phyloP scores from a whole-genome alignment of 2,113 vertebrate species.

The Ammodytes dubius region DNA sequence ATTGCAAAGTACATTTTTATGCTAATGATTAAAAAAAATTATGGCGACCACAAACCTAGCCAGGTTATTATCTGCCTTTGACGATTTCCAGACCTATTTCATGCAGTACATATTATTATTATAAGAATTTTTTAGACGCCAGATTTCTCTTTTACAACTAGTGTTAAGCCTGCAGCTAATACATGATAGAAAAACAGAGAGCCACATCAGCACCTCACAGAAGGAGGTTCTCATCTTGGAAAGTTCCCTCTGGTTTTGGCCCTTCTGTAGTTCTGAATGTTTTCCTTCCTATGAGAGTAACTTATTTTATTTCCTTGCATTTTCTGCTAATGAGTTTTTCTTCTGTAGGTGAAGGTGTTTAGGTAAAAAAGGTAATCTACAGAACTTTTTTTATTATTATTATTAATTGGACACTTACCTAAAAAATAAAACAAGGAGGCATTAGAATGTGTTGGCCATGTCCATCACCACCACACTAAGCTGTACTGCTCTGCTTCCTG shows the following conservation, averaged over 20 bases:
- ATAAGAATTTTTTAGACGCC: neutral
- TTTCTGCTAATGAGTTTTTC: neutral
- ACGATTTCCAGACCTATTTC: no score
- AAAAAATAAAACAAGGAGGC: neutral
- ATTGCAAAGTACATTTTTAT: neutral
- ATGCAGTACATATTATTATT: no score
- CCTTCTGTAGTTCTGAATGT: neutral
- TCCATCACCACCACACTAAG: neutral
- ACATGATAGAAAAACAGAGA: conserved; percentile 15
- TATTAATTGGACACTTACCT: no score
- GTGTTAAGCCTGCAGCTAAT: conserved; percentile 1
- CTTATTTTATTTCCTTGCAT: neutral
- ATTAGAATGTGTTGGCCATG: neutral
- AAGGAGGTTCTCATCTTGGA: conserved; percentile 1
- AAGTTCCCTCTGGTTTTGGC: neutral
- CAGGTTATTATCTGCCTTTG: no score
- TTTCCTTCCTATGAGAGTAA: neutral
- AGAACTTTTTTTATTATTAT: no score
- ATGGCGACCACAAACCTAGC: neutral
- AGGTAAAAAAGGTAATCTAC: no score
- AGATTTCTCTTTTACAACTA: neutral
- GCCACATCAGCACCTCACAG: conserved; percentile 16
- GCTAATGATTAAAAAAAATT: neutral
- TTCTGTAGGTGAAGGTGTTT: neutral
- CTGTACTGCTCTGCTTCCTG: conserved; percentile 1